Base-by-base conservation (phyloP, 2,888 invertebrate genomes). In the Reticulitermes lucifugus region DNA sequence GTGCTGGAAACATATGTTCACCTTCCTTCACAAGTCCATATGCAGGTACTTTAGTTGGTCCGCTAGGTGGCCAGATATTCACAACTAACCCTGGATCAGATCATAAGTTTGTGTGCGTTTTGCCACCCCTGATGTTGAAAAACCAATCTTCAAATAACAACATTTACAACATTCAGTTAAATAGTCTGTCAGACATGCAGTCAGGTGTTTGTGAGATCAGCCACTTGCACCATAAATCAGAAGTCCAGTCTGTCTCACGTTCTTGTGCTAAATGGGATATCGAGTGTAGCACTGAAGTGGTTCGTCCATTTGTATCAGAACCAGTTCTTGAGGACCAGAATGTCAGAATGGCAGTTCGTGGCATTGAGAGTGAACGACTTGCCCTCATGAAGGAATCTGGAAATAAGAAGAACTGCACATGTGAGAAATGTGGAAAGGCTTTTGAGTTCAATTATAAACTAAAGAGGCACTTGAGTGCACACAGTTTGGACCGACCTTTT, bases 341-440 rank as follows among this genome's bases (percentile, higher is more conserved):
- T 65, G 65, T 5, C n/a, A 65, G 14, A 65, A 14, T 65, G n/a
- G 65, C 65, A 65, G 25, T 65, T 9, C 65, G 25, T 65, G 65
- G 7, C 5, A 6, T 65, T 25, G n/a, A 25, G 10, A 55, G 1
- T 18, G n/a, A 65, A n/a, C 25, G n/a, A 25, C 1, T 65, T 25
- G 25, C 25, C 5, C n/a, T 12, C 10, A 10, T 10, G n/a, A 65
- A 65, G 65, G 65, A 65, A 6, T 25, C 65, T 25, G 65, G n/a
- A 65, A 65, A n/a, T 65, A 12, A 7, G 2, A 65, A 65, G 65
- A 65, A 65, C 10, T 25, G 41, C 21, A 41, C 22, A 35, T 90
- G 90, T 86, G 88, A 89, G 87, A 88, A 89, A 46, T 90, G 89
- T 83, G 88, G 88, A 10, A 88, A 89, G 77, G 81, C 81, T 18